These are phyloP conservation scores for Bellardia bayeri DNA, from an alignment of 2,888 invertebrate genomes.

Conservation along the genomic window DNA sequence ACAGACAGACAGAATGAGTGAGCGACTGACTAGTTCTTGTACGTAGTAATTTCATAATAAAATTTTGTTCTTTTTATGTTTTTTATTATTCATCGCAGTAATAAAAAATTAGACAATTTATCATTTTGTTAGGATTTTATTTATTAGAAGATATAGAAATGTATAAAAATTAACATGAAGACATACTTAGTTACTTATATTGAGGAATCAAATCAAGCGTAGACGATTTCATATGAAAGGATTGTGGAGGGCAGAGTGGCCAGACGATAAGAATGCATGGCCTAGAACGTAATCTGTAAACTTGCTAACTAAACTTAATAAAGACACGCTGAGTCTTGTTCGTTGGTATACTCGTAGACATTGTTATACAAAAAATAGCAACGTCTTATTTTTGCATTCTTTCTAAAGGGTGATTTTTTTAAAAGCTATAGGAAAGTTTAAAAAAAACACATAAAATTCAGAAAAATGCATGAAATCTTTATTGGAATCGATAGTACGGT, in stretches of 20 bases:
- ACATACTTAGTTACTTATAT: conserved; percentile 18
- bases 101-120: conserved; percentile 73
- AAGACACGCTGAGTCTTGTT: too few species aligned
- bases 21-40: neutral
- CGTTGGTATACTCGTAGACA: too few species aligned
- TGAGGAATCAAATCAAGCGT: conserved; percentile 34
- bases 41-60: conserved; percentile 10
- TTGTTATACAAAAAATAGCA: too few species aligned
- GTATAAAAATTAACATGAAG: conserved; percentile 1
- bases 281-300: too few species aligned
- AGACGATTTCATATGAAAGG: conserved; percentile 33
- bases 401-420: too few species aligned
- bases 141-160: conserved; percentile 53
- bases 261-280: neutral
- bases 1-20: conserved; percentile 1
- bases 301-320: too few species aligned
- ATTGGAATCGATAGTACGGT: too few species aligned
- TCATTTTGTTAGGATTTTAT: conserved; percentile 68
- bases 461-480: too few species aligned
- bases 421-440: too few species aligned
- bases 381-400: too few species aligned
- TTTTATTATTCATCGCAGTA: conserved; percentile 64
- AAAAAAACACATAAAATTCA: too few species aligned
- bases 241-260: conserved; percentile 4
- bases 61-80: neutral